phyloP scores from a whole-genome alignment of 2,888 invertebrate species.

The Dysmachus trigonus region DNA sequence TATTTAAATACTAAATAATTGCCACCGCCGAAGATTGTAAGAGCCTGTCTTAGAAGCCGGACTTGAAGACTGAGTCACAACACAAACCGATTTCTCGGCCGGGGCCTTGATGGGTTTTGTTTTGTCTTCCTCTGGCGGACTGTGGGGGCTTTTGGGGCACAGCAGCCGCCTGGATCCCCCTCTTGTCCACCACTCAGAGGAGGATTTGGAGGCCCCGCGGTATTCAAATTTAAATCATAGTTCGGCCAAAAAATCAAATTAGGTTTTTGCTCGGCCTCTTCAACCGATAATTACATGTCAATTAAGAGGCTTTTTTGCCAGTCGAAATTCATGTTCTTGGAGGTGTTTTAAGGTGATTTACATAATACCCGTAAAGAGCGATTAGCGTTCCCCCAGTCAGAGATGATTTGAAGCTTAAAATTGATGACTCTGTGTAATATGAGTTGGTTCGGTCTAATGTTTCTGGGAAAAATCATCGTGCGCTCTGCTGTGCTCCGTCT shows the following conservation, averaged over 20 bases:
- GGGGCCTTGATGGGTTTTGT: background rate
- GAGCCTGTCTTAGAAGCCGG: background rate
- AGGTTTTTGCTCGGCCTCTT: conserved; percentile 48
- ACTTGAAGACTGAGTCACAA: conserved; percentile 3
- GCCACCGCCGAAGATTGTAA: background rate
- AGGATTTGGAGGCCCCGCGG: background rate
- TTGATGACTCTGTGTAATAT: conserved; percentile 29
- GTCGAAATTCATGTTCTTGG: conserved; percentile 43
- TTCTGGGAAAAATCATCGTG: background rate
- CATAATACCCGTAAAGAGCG: conserved; percentile 42
- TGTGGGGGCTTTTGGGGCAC: background rate
- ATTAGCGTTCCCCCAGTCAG: conserved; percentile 22
- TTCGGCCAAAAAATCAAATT: conserved; percentile 46
- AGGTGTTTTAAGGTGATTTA: conserved; percentile 48
- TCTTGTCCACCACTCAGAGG: background rate
- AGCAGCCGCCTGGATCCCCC: background rate
- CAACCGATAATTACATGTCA: conserved; percentile 50
- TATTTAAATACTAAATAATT: conserved; percentile 42
- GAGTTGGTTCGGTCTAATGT: background rate
- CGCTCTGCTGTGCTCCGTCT: no score
- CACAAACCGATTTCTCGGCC: background rate
- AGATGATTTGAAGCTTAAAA: conserved; percentile 32
- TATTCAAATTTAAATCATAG: conserved; percentile 35
- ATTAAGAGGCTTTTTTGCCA: conserved; percentile 47
- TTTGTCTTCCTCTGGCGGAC: background rate